These are phyloP conservation scores for Ladona fulva DNA, from an alignment of 1,140 invertebrate species.

Conservation along the genomic window DNA sequence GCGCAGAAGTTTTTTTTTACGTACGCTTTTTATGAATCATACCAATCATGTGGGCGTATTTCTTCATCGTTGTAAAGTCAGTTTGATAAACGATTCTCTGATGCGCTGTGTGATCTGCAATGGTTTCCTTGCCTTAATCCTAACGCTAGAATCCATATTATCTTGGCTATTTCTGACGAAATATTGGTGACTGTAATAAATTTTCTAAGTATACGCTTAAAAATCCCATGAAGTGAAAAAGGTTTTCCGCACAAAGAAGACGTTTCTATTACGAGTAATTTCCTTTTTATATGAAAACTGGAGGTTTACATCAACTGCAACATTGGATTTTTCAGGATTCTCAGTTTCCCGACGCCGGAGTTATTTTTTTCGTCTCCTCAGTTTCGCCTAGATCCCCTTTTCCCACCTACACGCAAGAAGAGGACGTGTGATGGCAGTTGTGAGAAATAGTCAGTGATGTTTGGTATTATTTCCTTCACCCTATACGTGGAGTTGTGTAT, in stretches of 20 bases:
- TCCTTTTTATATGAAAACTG: too few relatives aligned
- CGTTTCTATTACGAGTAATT: too few relatives aligned
- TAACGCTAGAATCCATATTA: background rate
- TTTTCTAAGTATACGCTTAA: background rate
- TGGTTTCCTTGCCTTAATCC: background rate
- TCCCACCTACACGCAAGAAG: background rate
- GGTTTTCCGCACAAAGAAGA: too few relatives aligned
- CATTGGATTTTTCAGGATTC: too few relatives aligned
- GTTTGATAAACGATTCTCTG: background rate
- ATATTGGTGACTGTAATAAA: background rate
- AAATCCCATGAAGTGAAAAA: background rate
- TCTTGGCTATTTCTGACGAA: background rate
- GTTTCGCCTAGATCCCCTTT: background rate
- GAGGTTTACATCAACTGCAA: too few relatives aligned
- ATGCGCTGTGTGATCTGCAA: background rate
- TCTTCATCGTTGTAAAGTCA: background rate
- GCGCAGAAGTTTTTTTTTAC: too few relatives aligned
- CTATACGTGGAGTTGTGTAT: background rate
- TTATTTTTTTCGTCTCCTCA: too few relatives aligned
- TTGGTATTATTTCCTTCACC: background rate
- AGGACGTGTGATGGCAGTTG: background rate
- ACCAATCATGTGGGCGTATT: background rate
- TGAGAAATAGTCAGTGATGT: slow-evolving; percentile 1
- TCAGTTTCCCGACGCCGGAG: too few relatives aligned
- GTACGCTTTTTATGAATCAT: background rate